These are phyloP conservation scores for Venustoraphidia nigricollis DNA, from an alignment of 2,888 invertebrate genomes.

Conservation along the genomic window DNA sequence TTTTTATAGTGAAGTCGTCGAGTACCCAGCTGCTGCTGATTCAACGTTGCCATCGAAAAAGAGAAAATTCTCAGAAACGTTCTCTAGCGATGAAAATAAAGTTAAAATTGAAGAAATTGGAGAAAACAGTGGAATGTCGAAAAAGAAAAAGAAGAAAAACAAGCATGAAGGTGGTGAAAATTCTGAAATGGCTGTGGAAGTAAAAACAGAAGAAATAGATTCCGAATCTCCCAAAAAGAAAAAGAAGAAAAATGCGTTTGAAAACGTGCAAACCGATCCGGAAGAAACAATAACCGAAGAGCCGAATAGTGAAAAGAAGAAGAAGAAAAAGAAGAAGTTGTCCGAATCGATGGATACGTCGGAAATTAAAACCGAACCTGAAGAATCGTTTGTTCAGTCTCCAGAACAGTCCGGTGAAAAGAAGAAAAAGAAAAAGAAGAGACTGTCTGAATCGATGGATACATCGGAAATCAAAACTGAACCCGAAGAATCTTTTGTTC, in stretches of 20 bases:
- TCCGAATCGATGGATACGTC: slow-evolving; percentile 20
- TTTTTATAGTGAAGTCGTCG: slow-evolving; percentile 53
- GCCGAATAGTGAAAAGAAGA: slow-evolving; percentile 31
- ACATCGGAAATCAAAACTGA: slow-evolving; percentile 7
- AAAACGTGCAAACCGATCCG: slow-evolving; percentile 16
- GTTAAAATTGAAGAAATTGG: slow-evolving; percentile 13
- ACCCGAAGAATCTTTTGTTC: slow-evolving; percentile 18
- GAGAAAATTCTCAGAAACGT: slow-evolving; percentile 39
- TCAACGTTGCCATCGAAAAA: slow-evolving; percentile 56
- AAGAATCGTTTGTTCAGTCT: background rate
- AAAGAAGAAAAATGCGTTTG: slow-evolving; percentile 14
- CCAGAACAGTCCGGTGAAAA: slow-evolving; percentile 27
- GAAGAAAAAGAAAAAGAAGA: slow-evolving; percentile 39
- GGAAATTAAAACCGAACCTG: background rate
- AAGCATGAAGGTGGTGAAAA: slow-evolving; percentile 18
- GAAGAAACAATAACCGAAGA: slow-evolving; percentile 12
- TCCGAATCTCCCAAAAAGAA: slow-evolving; percentile 23
- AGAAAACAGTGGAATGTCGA: slow-evolving; percentile 15
- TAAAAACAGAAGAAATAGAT: slow-evolving; percentile 14
- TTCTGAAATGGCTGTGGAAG: slow-evolving; percentile 11
- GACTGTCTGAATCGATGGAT: slow-evolving; percentile 26
- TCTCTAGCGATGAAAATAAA: slow-evolving; percentile 19
- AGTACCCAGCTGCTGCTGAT: slow-evolving; percentile 67
- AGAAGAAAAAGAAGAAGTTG: slow-evolving; percentile 38
- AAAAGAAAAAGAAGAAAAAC: slow-evolving; percentile 22